These are phyloP conservation scores for Charanyca ferruginea DNA, from an alignment of 2,888 invertebrate species.

Conservation along the genomic window DNA sequence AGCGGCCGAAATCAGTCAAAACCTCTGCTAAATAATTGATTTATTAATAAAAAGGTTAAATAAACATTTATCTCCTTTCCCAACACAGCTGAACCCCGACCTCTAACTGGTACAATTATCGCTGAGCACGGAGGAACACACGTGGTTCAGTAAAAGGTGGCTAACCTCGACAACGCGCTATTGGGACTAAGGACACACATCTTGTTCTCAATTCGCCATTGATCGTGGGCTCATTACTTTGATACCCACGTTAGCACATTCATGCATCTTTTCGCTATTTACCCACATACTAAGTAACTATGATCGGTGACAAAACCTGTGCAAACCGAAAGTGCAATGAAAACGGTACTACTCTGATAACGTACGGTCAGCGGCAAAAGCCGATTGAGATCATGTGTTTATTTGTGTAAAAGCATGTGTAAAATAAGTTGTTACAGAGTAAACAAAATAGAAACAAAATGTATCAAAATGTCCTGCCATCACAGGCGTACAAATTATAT, in stretches of 20 bases:
- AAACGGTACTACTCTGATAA: not conserved
- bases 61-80: slow-evolving; percentile 21
- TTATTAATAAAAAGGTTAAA: slow-evolving; percentile 4
- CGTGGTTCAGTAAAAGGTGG: slow-evolving; percentile 79
- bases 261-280: slow-evolving; percentile 27
- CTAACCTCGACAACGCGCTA: slow-evolving; percentile 77
- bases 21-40: not conserved
- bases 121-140: slow-evolving; percentile 37
- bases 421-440: too few relatives aligned
- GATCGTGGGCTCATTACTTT: slow-evolving; percentile 49
- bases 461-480: too few relatives aligned
- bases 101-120: slow-evolving; percentile 56
- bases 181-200: slow-evolving; percentile 81
- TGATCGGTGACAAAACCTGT: not conserved
- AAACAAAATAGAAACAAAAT: too few relatives aligned
- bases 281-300: not conserved
- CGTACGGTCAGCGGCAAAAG: too few relatives aligned
- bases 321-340: not conserved
- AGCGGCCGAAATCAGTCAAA: slow-evolving; percentile 5
- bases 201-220: slow-evolving; percentile 43
- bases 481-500: too few relatives aligned
- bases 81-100: slow-evolving; percentile 45
- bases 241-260: slow-evolving; percentile 55
- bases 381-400: too few relatives aligned
- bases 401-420: too few relatives aligned